Conservation (phyloP, 2,113 vertebrate species). For the Equus quagga region DNA sequence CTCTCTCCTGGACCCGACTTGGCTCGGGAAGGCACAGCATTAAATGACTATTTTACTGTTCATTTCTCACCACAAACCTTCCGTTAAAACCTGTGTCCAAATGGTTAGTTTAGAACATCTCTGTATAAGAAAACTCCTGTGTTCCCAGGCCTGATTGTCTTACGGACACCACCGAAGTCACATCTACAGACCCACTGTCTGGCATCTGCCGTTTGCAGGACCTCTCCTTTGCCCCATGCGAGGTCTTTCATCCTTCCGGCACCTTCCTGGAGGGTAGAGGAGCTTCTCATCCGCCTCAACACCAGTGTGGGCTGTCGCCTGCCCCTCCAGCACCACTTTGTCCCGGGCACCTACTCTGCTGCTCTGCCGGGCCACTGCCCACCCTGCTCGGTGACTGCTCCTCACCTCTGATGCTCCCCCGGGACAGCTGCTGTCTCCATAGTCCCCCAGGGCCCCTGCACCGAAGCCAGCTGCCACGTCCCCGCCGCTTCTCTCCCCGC, state of each 20-base stretch:
- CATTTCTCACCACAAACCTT: not conserved
- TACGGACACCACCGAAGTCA: too few species aligned
- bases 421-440: not conserved
- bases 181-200: not conserved
- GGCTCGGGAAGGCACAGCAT: not conserved
- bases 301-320: accelerated
- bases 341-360: too few species aligned
- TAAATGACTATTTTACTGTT: not conserved
- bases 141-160: accelerated
- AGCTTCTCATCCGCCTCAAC: not conserved
- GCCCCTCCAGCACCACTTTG: accelerated
- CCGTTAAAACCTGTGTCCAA: not conserved
- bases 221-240: accelerated
- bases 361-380: too few species aligned
- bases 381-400: too few species aligned
- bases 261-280: not conserved
- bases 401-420: accelerated
- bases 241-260: not conserved
- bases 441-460: not conserved
- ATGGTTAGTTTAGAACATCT: not conserved
- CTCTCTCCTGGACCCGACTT: not conserved
- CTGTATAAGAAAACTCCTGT: not conserved
- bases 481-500: accelerated
- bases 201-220: not conserved
- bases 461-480: not conserved